Conservation (phyloP, 2,797 vertebrate genomes). For the Malacoctenus gilli region DNA sequence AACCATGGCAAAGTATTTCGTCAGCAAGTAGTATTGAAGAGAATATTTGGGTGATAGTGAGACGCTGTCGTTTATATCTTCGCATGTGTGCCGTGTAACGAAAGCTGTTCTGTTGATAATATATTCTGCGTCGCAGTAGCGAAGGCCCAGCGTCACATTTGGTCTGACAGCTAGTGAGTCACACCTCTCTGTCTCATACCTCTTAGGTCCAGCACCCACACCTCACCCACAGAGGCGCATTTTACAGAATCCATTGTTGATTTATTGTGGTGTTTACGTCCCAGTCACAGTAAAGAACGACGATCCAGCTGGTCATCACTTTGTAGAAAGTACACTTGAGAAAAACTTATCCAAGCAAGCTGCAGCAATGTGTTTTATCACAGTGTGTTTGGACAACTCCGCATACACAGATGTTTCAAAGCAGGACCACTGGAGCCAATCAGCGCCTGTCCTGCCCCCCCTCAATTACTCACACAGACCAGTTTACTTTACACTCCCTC, state of each 20-base stretch:
- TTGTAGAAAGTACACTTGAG: conserved; percentile 39
- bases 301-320: conserved; percentile 17
- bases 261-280: not conserved
- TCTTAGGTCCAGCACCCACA: conserved; percentile 18
- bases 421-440: conserved; percentile 51
- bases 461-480: conserved; percentile 47
- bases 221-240: conserved; percentile 20
- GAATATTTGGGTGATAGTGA: no score
- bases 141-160: conserved; percentile 6
- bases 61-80: not conserved
- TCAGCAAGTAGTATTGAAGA: no score
- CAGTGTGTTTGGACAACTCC: conserved; percentile 71
- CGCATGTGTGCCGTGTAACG: not conserved
- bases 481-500: conserved; percentile 68
- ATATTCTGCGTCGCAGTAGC: conserved; percentile 17
- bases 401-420: conserved; percentile 66
- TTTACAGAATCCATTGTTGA: conserved; percentile 28
- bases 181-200: conserved; percentile 42
- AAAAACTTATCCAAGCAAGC: conserved; percentile 37
- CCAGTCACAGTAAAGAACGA: conserved; percentile 5
- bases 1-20: no score
- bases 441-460: conserved; percentile 21
- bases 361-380: conserved; percentile 61
- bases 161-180: conserved; percentile 28
- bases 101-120: conserved; percentile 31